Evolutionary conservation across 2,113 vertebrate species (phyloP), one percentile per base, ranked within the genome.

Genomic region (Charadrius vociferus): DNA sequence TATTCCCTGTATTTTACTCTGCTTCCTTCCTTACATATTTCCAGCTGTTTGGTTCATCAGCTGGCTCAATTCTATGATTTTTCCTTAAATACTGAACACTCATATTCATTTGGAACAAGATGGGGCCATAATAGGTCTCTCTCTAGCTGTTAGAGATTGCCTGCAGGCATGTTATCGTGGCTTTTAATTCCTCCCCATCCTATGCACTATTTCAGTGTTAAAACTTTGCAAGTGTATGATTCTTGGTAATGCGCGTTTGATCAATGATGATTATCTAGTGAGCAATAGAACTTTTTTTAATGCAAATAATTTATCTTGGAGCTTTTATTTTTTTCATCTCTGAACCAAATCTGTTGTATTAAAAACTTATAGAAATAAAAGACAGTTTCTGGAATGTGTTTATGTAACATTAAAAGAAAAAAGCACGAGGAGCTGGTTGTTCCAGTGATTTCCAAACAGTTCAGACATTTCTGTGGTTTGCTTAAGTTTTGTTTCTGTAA

Each of bases 401-500:
- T 96, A 82, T 96, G 84, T 96, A 94, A 95, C 71, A 13, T 37
- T 49, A 68, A 61, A 94, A 92, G 86, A 71, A 95, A 91, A 68
- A 68, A 80, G 17, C 66, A 68, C 5, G 5, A 80, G 49, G 80
- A 86, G 43, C 79, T 86, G 45, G 80, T 92, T 74, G 77, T 96
- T 96, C 83, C 81, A 94, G 89, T 81, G 81, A 79, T 79, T 97
- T 97, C 83, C 83, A 93, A 95, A 86, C 77, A 61, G 81, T 84
- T 97, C 93, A 94, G 94, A 95, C 93, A 96, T 97, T 97, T 96
- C 94, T 97, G 93, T 97, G 97, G 96, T 97, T 97, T 94, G 77
- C 71, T 65, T 43, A 43, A 63, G 55, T 82, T 92, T 79, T 97
- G 30, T 72, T 67, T 79, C 91, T 89, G 86, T 95, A 39, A 97